Evolutionary conservation across 2,113 vertebrate species (phyloP).

Genomic region (Gymnocephalus cernua): DNA sequence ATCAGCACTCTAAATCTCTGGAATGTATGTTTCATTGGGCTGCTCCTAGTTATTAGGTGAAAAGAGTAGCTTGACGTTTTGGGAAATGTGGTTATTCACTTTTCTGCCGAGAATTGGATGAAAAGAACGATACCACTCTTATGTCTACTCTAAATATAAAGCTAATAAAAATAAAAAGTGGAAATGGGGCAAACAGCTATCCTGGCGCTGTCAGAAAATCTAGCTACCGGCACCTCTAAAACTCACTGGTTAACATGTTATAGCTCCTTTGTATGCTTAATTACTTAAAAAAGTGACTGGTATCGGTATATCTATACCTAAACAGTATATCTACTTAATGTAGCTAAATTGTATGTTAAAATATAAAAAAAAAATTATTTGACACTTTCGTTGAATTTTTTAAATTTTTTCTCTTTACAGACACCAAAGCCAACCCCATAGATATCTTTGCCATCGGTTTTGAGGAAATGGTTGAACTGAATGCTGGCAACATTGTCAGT

Average conservation of each 20-base stretch:
- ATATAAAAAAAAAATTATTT: too few species aligned
- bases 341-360: not conserved
- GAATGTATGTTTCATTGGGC: not conserved
- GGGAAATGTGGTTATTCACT: not conserved
- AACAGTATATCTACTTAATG: not conserved
- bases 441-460: slow-evolving; percentile 99
- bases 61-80: not conserved
- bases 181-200: too few species aligned
- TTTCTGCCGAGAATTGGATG: not conserved
- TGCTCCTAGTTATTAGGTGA: not conserved
- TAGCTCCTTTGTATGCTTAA: not conserved
- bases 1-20: not conserved
- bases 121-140: not conserved
- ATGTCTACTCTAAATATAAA: not conserved
- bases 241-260: not conserved
- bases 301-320: not conserved
- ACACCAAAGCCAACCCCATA: slow-evolving; percentile 90
- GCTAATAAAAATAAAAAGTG: too few species aligned
- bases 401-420: slow-evolving; percentile 73
- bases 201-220: not conserved
- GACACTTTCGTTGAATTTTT: not conserved
- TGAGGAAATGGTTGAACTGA: slow-evolving; percentile 99
- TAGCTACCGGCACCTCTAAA: not conserved
- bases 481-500: slow-evolving; percentile 98
- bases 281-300: not conserved